phyloP scores from a whole-genome alignment of 2,797 vertebrate species.

The Bradypus variegatus region DNA sequence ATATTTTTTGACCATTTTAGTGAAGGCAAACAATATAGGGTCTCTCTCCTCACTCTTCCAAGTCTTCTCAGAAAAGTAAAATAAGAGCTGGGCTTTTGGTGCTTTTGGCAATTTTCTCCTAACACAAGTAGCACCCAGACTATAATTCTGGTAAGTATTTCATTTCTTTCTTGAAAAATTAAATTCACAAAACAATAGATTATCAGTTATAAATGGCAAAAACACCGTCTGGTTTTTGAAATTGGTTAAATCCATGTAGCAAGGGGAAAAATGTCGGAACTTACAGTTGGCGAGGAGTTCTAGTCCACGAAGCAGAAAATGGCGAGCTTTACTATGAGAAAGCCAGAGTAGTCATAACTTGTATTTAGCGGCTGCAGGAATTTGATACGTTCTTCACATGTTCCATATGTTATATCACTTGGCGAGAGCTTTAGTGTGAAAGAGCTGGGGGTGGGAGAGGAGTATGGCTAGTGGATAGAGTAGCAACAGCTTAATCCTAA shows the following conservation, averaged over 20 bases:
- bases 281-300: conserved; percentile 57
- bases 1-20: conserved; percentile 42
- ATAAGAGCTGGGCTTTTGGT: conserved; percentile 9
- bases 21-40: conserved; percentile 33
- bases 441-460: conserved; percentile 46
- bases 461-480: conserved; percentile 44
- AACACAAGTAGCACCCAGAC: conserved; percentile 59
- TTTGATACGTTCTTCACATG: conserved; percentile 46
- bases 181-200: conserved; percentile 76
- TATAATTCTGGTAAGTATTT: conserved; percentile 66
- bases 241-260: conserved; percentile 46
- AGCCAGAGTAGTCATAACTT: conserved; percentile 59
- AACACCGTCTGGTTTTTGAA: conserved; percentile 74
- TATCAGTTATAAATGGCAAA: conserved; percentile 76
- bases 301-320: conserved; percentile 66
- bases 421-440: conserved; percentile 64
- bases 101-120: conserved; percentile 55
- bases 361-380: conserved; percentile 53
- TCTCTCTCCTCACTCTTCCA: conserved; percentile 5
- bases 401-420: conserved; percentile 59
- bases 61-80: not conserved
- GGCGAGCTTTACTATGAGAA: conserved; percentile 65
- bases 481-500: conserved; percentile 35
- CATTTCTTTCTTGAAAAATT: conserved; percentile 67
- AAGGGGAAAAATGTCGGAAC: conserved; percentile 58